These are phyloP conservation scores for Cordilura impudica DNA, from an alignment of 2,888 invertebrate genomes.

Conservation along the genomic window DNA sequence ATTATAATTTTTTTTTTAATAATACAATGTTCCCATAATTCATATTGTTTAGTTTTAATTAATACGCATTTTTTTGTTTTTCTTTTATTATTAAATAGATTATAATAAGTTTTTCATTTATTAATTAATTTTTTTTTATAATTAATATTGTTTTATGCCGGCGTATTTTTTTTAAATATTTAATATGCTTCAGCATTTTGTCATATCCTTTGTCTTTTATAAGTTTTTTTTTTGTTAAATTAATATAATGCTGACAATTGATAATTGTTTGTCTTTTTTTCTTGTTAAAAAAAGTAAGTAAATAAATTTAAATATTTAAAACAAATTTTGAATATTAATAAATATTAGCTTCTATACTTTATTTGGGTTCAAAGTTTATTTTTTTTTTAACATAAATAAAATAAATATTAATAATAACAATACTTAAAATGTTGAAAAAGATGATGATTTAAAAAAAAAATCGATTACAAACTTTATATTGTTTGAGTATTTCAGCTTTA, in stretches of 20 bases:
- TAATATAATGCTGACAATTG: conserved; percentile 62
- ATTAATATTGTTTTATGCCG: conserved; percentile 63
- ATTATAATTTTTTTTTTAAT: conserved; percentile 40
- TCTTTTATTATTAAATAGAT: conserved; percentile 45
- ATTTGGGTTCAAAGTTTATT: conserved; percentile 49
- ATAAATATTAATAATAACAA: conserved; percentile 27
- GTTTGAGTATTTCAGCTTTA: no score
- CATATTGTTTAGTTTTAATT: conserved; percentile 73
- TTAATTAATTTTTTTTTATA: conserved; percentile 51
- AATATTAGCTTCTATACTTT: conserved; percentile 66
- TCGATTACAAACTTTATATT: conserved; percentile 55
- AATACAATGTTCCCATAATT: conserved; percentile 76
- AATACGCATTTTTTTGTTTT: conserved; percentile 43
- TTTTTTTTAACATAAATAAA: conserved; percentile 30
- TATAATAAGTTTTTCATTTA: conserved; percentile 54
- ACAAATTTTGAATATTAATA: conserved; percentile 44
- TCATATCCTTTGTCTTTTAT: conserved; percentile 36
- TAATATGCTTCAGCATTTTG: conserved; percentile 63
- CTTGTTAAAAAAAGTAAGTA: conserved; percentile 26
- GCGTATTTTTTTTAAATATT: conserved; percentile 57
- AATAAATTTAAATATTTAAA: conserved; percentile 27
- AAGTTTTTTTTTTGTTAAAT: conserved; percentile 39
- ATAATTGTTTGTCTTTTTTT: conserved; percentile 61
- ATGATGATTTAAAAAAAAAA: conserved; percentile 13
- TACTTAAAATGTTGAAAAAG: conserved; percentile 39